These are phyloP conservation scores for Catharus ustulatus DNA, from an alignment of 2,797 vertebrate species.

Conservation along the genomic window DNA sequence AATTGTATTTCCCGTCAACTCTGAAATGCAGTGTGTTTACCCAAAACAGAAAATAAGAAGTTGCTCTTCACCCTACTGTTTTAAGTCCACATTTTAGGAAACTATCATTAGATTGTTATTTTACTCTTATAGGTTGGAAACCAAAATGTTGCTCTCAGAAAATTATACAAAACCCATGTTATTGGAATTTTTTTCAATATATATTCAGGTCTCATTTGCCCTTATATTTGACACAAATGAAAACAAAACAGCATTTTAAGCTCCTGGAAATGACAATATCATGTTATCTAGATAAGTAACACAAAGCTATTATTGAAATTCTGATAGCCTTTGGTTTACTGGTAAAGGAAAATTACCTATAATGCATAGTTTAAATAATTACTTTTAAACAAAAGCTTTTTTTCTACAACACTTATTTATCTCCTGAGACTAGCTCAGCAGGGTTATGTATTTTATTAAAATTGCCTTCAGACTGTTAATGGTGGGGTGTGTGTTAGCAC, in stretches of 20 bases:
- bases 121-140: constrained; percentile 59
- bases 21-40: constrained; percentile 54
- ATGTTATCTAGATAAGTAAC: constrained; percentile 69
- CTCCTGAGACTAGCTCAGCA: constrained; percentile 74
- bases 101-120: constrained; percentile 52
- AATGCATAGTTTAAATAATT: constrained; percentile 83
- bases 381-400: constrained; percentile 84
- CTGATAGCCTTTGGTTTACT: constrained; percentile 77
- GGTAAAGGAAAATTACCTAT: constrained; percentile 82
- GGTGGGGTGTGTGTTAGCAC: constrained; percentile 65
- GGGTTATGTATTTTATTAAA: constrained; percentile 78
- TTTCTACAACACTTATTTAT: constrained; percentile 75
- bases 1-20: constrained; percentile 4
- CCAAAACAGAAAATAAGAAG: constrained; percentile 58
- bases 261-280: constrained; percentile 75
- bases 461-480: constrained; percentile 80
- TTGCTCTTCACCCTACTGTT: constrained; percentile 49
- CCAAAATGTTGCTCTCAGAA: constrained; percentile 27
- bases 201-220: constrained; percentile 63
- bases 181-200: neutral
- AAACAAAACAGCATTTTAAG: constrained; percentile 73
- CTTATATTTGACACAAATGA: constrained; percentile 65
- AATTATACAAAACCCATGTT: constrained; percentile 23
- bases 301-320: constrained; percentile 77
- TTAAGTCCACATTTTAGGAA: constrained; percentile 51